These are phyloP conservation scores for Ophioninae sp. DNA, from an alignment of 2,888 invertebrate genomes.

Conservation along the genomic window DNA sequence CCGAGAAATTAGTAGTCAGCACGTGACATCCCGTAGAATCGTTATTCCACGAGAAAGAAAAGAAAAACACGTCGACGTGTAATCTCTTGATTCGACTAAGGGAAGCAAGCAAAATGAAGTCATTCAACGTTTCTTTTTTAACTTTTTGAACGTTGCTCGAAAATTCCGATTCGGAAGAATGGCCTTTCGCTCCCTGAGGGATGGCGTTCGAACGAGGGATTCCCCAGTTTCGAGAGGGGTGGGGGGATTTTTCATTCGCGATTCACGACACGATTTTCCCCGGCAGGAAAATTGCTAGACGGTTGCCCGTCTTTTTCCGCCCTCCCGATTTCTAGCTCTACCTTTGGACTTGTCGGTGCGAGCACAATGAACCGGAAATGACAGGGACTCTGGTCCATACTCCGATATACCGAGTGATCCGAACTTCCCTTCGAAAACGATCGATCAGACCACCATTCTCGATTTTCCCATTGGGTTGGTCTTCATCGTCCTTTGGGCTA, in stretches of 20 bases:
- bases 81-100: neutral
- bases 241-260: constrained; percentile 29
- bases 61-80: neutral
- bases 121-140: neutral
- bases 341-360: constrained; percentile 11
- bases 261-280: constrained; percentile 44
- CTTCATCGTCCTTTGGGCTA: constrained; percentile 5
- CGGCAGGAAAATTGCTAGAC: constrained; percentile 24
- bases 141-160: neutral
- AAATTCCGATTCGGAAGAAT: neutral
- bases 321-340: neutral
- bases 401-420: constrained; percentile 21
- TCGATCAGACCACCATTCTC: constrained; percentile 60
- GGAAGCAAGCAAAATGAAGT: neutral
- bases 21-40: neutral
- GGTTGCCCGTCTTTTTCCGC: neutral
- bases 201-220: neutral
- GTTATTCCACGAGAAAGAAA: neutral
- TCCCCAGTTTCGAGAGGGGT: neutral
- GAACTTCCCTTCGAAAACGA: constrained; percentile 32
- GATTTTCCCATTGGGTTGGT: constrained; percentile 12
- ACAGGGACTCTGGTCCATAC: constrained; percentile 57
- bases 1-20: neutral
- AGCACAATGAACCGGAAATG: constrained; percentile 64
- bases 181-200: neutral